phyloP scores from a whole-genome alignment of 2,888 invertebrate genomes.

The Hyles lineata region DNA sequence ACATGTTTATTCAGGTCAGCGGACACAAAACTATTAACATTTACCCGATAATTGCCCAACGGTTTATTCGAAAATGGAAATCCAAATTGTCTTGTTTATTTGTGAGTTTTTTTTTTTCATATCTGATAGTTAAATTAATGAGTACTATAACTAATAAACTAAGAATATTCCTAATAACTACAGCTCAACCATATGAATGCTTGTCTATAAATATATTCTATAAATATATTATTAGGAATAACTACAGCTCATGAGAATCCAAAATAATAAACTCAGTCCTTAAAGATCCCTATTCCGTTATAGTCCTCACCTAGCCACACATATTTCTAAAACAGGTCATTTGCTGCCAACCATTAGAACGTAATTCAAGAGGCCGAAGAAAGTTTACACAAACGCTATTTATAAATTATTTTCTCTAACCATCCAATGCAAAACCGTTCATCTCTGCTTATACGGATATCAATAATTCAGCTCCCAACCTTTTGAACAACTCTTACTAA shows the following conservation, averaged over 20 bases:
- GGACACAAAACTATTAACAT: conserved; percentile 5
- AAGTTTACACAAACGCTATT: not conserved
- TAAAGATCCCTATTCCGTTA: too few species aligned
- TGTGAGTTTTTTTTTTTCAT: too few species aligned
- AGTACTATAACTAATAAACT: too few species aligned
- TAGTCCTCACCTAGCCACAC: too few species aligned
- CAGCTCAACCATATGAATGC: too few species aligned
- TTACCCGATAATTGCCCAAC: conserved; percentile 8
- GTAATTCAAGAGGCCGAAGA: not conserved
- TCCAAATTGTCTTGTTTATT: not conserved
- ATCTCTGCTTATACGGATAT: not conserved
- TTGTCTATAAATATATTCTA: too few species aligned
- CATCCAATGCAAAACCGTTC: not conserved
- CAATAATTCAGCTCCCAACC: conserved; percentile 2
- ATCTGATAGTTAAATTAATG: too few species aligned
- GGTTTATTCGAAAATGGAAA: conserved; percentile 14
- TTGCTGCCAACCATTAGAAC: not conserved
- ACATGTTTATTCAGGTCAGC: conserved; percentile 12
- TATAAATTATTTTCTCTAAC: not conserved
- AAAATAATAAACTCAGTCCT: too few species aligned
- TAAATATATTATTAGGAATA: too few species aligned
- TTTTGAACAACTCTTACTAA: conserved; percentile 5
- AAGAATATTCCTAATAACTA: too few species aligned
- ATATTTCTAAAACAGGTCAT: not conserved
- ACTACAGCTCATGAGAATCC: too few species aligned